phyloP scores from a whole-genome alignment of 2,888 invertebrate species.

The Cephonodes hylas region DNA sequence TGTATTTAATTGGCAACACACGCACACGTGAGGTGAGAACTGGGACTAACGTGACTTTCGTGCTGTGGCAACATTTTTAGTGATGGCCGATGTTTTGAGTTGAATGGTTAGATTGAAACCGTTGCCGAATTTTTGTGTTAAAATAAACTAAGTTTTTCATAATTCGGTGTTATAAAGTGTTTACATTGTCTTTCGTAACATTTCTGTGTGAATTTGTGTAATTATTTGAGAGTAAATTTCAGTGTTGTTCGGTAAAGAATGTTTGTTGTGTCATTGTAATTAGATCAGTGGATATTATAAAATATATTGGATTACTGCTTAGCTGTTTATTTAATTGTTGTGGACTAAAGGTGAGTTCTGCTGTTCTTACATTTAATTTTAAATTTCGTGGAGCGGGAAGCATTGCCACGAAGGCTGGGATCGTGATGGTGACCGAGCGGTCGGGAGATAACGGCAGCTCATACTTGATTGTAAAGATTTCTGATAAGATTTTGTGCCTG shows the following conservation, averaged over 20 bases:
- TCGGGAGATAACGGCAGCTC: conserved; percentile 73
- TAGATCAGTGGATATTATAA: conserved; percentile 72
- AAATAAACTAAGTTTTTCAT: conserved; percentile 63
- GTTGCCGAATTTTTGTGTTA: conserved; percentile 66
- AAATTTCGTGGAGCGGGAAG: conserved; percentile 29
- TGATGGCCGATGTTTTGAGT: conserved; percentile 76
- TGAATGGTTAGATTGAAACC: conserved; percentile 56
- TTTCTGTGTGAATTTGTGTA: conserved; percentile 59
- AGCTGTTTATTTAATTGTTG: conserved; percentile 66
- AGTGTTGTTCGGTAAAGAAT: conserved; percentile 63
- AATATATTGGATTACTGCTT: conserved; percentile 75
- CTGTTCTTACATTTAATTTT: neutral
- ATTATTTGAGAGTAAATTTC: conserved; percentile 55
- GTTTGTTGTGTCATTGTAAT: conserved; percentile 75
- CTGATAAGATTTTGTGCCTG: conserved; percentile 62
- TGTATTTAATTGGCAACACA: conserved; percentile 34
- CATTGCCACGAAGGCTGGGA: conserved; percentile 64
- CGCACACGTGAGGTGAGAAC: conserved; percentile 50
- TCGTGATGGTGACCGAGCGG: conserved; percentile 50
- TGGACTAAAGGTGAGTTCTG: conserved; percentile 62
- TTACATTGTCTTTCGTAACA: conserved; percentile 45
- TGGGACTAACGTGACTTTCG: conserved; percentile 62
- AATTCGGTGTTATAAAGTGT: conserved; percentile 62
- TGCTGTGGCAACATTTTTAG: conserved; percentile 63
- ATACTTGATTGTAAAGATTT: conserved; percentile 65